phyloP scores from a whole-genome alignment of 2,113 vertebrate species.

The Sturnus vulgaris region DNA sequence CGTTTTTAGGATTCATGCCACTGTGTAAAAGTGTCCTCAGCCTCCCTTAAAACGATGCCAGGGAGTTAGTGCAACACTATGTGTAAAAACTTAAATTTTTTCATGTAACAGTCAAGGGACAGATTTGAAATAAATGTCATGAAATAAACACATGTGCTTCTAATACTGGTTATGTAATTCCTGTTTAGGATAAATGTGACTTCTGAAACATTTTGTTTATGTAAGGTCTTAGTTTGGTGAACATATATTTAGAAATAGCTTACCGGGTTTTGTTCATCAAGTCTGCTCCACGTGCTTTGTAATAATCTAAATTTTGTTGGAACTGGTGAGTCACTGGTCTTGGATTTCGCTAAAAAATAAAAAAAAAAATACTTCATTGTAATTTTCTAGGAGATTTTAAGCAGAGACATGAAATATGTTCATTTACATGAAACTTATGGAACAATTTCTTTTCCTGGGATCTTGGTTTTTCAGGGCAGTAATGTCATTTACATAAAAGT shows the following conservation, averaged over 20 bases:
- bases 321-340: conserved; percentile 94
- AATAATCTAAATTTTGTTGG: conserved; percentile 97
- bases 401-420: not conserved
- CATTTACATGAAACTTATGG: not conserved
- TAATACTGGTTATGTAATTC: not conserved
- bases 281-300: conserved; percentile 94
- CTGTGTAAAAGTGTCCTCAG: not conserved
- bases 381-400: not conserved
- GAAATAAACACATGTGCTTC: not conserved
- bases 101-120: not conserved
- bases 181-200: not conserved
- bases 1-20: not conserved
- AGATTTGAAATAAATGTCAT: not conserved
- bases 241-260: conserved; percentile 24
- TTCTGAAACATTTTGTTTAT: not conserved
- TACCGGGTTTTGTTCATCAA: conserved; percentile 93
- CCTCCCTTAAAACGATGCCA: not conserved
- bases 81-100: not conserved
- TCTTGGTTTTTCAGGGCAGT: not conserved
- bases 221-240: not conserved
- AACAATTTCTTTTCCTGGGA: not conserved
- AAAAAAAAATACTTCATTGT: not conserved
- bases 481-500: not conserved
- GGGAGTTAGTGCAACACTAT: rapidly evolving
- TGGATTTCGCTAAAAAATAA: conserved; percentile 83